phyloP scores from a whole-genome alignment of 2,113 vertebrate genomes.

The Phylloscopus trochilus region DNA sequence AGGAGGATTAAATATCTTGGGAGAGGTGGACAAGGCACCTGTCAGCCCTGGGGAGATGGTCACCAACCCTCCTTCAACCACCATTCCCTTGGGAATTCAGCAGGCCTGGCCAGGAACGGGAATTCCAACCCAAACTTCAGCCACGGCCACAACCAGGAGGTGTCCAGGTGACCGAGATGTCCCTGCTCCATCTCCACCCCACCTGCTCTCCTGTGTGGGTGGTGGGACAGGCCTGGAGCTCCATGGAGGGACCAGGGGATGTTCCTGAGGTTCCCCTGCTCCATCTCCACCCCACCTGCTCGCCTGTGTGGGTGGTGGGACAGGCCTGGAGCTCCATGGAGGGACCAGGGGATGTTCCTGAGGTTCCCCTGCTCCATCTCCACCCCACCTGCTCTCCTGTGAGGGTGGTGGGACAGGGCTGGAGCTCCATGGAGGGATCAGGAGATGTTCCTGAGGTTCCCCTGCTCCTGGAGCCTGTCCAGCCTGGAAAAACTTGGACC shows the following conservation, averaged over 20 bases:
- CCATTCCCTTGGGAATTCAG: neutral
- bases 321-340: neutral
- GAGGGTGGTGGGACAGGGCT: no score
- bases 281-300: neutral
- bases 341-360: fast-evolving
- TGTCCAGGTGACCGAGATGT: fast-evolving
- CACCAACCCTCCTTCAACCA: no score
- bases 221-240: neutral
- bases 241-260: neutral
- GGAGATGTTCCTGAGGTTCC: neutral
- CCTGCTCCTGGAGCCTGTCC: neutral
- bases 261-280: neutral
- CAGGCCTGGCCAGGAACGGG: neutral
- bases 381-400: no score
- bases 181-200: neutral
- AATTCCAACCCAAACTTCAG: neutral
- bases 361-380: neutral
- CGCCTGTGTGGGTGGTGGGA: fast-evolving
- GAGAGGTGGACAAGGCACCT: no score
- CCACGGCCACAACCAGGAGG: fast-evolving
- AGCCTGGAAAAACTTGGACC: neutral
- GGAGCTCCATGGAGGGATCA: neutral
- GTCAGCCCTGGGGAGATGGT: neutral
- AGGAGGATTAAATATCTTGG: no score
- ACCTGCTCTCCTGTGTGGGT: fast-evolving